A percentile compares a stretch with the other conserved stretches of the same genome.
phyloP scores from a whole-genome alignment of 2,797 vertebrate genomes.

The Pipistrellus pipistrellus region DNA sequence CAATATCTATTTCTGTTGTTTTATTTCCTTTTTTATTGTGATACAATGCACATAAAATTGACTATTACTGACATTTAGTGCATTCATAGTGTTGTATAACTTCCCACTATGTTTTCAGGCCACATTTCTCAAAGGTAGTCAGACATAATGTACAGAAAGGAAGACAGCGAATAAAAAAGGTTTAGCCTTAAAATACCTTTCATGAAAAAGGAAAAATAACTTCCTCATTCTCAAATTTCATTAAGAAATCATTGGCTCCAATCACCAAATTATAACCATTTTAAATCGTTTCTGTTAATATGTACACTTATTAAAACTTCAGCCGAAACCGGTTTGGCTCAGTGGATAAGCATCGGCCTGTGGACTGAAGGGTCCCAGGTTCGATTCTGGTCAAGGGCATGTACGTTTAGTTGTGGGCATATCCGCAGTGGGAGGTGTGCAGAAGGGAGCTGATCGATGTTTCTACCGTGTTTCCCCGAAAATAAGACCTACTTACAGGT shows the following conservation, averaged over 20 bases:
- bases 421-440: too few species aligned
- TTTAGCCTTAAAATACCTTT: conserved; percentile 1
- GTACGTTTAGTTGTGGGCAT: too few species aligned
- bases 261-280: background rate
- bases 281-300: background rate
- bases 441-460: too few species aligned
- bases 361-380: too few species aligned
- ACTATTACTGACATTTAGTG: background rate
- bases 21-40: background rate
- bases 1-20: conserved; percentile 37
- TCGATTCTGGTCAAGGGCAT: too few species aligned
- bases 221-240: conserved; percentile 32
- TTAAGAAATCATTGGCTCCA: background rate
- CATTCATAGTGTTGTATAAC: background rate
- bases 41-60: background rate
- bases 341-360: too few species aligned
- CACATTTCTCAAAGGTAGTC: background rate
- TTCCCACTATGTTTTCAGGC: background rate
- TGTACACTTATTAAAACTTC: background rate
- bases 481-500: too few species aligned
- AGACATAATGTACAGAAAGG: background rate
- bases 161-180: background rate
- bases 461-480: too few species aligned
- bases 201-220: conserved; percentile 17
- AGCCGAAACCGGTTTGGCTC: too few species aligned